Conservation (phyloP, 2,797 vertebrate genomes). For the Sarcoramphus papa region DNA sequence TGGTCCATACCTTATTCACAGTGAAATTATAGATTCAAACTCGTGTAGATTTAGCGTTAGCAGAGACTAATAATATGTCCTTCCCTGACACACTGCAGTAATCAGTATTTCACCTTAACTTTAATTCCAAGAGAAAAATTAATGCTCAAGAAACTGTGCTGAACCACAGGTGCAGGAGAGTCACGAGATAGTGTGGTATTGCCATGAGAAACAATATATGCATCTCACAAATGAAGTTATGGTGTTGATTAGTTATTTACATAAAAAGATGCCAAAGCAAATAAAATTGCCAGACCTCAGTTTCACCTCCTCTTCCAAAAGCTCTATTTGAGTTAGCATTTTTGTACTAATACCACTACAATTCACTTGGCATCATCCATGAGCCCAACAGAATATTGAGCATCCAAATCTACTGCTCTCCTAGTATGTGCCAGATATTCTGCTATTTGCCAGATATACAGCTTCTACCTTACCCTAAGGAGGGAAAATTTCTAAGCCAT, state of each 20-base stretch:
- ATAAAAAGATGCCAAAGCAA: not conserved
- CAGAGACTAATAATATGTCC: not conserved
- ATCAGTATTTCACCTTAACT: not conserved
- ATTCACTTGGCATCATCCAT: not conserved
- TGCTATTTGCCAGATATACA: not conserved
- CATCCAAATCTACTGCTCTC: not conserved
- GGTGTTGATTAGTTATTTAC: not conserved
- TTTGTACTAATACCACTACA: not conserved
- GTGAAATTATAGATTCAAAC: not conserved
- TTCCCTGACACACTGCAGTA: not conserved
- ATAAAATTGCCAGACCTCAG: not conserved
- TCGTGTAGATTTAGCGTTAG: not conserved
- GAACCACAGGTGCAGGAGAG: not conserved
- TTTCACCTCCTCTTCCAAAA: not conserved
- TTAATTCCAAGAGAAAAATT: not conserved
- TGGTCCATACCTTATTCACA: not conserved
- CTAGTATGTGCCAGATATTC: not conserved
- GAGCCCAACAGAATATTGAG: not conserved
- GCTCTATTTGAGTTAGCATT: not conserved
- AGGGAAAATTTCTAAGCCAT: not conserved
- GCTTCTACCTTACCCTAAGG: not conserved
- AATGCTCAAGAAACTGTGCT: not conserved
- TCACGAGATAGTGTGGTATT: not conserved
- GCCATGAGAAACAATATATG: not conserved
- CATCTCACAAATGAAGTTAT: not conserved